A percentile compares a stretch with the other conserved stretches of the same genome.
Evolutionary conservation across 1,140 invertebrate species (phyloP).

Genomic region (Pteromalus puparum): DNA sequence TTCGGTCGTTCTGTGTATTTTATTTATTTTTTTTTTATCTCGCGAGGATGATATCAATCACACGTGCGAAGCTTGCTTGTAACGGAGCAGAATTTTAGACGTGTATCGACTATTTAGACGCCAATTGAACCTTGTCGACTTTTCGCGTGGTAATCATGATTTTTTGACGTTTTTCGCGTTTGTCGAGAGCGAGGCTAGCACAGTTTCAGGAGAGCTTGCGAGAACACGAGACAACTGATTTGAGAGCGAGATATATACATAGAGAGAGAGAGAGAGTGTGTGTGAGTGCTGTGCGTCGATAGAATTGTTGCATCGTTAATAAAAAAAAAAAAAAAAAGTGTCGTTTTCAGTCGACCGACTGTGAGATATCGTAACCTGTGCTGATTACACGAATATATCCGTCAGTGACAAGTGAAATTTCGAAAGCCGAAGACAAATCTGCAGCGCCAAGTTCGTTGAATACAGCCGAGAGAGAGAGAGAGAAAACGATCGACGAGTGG

Average conservation of each 20-base stretch:
- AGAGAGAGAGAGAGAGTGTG: constrained; percentile 23
- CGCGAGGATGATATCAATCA: background rate
- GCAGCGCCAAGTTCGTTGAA: no score
- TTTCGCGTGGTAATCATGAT: background rate
- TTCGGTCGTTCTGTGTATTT: background rate
- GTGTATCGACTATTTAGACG: background rate
- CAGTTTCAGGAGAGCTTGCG: no score
- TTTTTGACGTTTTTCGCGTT: background rate
- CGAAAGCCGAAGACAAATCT: background rate
- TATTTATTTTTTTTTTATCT: background rate
- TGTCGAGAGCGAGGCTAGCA: background rate
- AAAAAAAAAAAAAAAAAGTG: background rate
- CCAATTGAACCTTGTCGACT: background rate
- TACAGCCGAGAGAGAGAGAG: no score
- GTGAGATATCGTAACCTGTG: background rate
- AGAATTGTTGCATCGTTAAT: background rate
- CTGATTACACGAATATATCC: background rate
- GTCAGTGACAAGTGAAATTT: constrained; percentile 32
- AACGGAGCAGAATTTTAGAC: background rate
- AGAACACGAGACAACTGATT: background rate
- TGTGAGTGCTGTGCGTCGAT: constrained; percentile 48
- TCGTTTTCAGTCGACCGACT: constrained; percentile 7
- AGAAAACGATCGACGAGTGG: background rate
- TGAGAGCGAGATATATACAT: background rate
- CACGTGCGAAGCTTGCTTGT: background rate